Base-by-base conservation (phyloP, 2,888 invertebrate genomes). In the Invenusta paracnida region DNA sequence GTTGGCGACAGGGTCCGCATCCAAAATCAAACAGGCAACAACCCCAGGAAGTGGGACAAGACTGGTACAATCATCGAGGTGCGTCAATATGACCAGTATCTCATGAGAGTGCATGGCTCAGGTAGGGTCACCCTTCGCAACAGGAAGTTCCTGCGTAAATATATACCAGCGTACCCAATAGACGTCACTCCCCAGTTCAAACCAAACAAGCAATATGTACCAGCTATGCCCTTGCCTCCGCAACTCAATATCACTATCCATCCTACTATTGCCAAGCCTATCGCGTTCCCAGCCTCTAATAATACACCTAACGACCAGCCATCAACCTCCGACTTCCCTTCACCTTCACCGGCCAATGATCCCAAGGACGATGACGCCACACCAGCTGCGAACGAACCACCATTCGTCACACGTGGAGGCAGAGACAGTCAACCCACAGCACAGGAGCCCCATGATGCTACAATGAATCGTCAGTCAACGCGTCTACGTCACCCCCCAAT, bases 41-140 rank as follows among this genome's bases (percentile, higher is more conserved):
- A 88, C 83, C 88, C 88, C 5, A 30, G 0, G 17, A 88, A 88
- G 86, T 89, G 89, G 89, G 89, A 88, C 86, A 88, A 88, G 85
- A 89, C 88, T 1, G 88, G 88, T 0, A 23, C 73, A 5, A 86
- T 88, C 23, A 86, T 88, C n/a, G 88, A 89, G 30, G 89, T 88
- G 0, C 86, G 85, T 5, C 88, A 88, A 82, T 88, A 82, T 73
- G 87, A 88, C 67, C 87, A 88, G 67, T 88, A 88, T 82, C 86
- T 86, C 1, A 84, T 88, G 0, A 13, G 83, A 1, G 82, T 88
- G 0, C 86, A 88, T 87, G 88, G 88, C 13, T 87, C 88, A 11
- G 87, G 88, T 0, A 27, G 87, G 5, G 87, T 88, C 0, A 88
- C 88, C 13, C 48, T 88, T 2, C 86, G 87, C 11, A 88, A 88